phyloP scores from a whole-genome alignment of 2,113 vertebrate genomes.

The Galemys pyrenaicus region DNA sequence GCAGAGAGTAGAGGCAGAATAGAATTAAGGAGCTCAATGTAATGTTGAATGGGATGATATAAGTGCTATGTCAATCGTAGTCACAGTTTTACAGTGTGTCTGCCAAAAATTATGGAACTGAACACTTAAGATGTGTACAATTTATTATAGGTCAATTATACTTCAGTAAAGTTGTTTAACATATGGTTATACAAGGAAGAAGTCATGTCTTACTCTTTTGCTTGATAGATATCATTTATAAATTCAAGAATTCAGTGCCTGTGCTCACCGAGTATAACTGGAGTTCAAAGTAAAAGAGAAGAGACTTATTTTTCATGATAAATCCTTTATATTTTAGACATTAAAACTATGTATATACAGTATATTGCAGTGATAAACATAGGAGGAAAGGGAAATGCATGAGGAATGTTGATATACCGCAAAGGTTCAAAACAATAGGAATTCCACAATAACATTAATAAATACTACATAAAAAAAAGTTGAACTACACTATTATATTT shows the following conservation, averaged over 20 bases:
- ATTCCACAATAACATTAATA: not conserved
- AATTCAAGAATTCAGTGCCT: not conserved
- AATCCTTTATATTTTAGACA: not conserved
- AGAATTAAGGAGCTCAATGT: not conserved
- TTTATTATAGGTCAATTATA: constrained; percentile 10
- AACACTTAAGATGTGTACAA: not conserved
- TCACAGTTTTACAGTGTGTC: not conserved
- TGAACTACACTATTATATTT: not conserved
- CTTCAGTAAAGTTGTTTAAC: not conserved
- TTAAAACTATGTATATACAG: not conserved
- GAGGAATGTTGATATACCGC: not conserved
- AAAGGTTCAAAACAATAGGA: not conserved
- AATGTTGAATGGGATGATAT: not conserved
- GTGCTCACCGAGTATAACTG: not conserved
- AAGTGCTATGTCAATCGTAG: not conserved
- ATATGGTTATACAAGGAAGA: constrained; percentile 10
- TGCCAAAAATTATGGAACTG: not conserved
- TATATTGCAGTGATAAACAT: not conserved
- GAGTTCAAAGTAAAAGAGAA: not conserved
- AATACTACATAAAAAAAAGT: not conserved
- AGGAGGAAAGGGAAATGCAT: not conserved
- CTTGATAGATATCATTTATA: not conserved
- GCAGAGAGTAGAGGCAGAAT: not conserved
- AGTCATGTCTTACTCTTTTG: not conserved
- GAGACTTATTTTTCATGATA: not conserved